Conservation (phyloP, 2,797 vertebrate genomes). For the Xenops minutus region DNA sequence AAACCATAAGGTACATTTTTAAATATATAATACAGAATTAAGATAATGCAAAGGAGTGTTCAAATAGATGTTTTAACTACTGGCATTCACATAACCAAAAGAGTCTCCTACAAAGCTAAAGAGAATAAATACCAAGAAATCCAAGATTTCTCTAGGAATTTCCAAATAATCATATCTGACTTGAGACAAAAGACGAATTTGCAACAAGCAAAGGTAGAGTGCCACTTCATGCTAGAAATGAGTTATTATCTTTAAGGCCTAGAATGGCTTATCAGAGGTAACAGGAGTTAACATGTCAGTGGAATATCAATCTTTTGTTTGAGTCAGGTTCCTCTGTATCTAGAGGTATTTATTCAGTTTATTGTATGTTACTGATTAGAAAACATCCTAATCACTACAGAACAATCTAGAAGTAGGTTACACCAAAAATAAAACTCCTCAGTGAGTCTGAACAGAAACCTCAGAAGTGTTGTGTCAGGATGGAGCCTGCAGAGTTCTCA, state of each 20-base stretch:
- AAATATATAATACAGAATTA: not conserved
- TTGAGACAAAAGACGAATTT: not conserved
- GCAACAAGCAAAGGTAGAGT: not conserved
- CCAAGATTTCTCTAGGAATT: not conserved
- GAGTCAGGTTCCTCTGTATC: not conserved
- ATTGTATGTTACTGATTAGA: not conserved
- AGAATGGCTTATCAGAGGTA: not conserved
- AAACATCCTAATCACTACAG: not conserved
- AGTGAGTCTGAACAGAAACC: not conserved
- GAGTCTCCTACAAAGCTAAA: not conserved
- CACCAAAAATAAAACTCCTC: not conserved
- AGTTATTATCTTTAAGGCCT: not conserved
- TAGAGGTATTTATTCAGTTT: not conserved
- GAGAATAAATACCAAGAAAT: not conserved
- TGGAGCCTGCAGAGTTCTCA: not conserved
- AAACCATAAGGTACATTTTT: not conserved
- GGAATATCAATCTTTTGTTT: not conserved
- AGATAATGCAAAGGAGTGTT: not conserved
- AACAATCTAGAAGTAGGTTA: not conserved
- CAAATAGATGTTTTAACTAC: not conserved
- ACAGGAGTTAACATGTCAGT: not conserved
- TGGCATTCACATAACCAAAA: not conserved
- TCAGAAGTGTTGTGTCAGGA: accelerated
- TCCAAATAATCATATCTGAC: not conserved
- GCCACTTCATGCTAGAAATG: not conserved